A percentile compares a stretch with the other conserved stretches of the same genome.
Evolutionary conservation across 2,797 vertebrate species (phyloP).

Genomic region (Cryptoblepharus egeriae): DNA sequence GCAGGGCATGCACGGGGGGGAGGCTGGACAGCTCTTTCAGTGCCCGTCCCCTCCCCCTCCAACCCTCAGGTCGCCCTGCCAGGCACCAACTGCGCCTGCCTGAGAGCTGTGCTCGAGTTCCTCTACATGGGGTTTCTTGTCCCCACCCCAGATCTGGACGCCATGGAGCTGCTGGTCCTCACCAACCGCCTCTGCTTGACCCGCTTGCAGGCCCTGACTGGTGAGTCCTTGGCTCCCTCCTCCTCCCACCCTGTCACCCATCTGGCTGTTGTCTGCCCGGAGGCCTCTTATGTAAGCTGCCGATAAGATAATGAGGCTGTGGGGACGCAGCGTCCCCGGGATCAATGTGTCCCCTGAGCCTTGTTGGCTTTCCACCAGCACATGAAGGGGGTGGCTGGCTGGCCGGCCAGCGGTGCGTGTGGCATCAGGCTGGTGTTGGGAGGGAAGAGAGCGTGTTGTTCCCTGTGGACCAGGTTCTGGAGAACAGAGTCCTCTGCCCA

Average conservation of each 20-base stretch:
- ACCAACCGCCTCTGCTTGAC: slow-evolving; percentile 90
- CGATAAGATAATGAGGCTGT: background rate
- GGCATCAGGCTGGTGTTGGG: background rate
- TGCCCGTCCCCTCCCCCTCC: fast-evolving
- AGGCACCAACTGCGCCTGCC: slow-evolving; percentile 84
- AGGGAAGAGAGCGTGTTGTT: fast-evolving
- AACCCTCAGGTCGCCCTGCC: slow-evolving; percentile 86
- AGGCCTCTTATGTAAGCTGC: slow-evolving; percentile 14
- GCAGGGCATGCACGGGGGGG: too few relatives aligned
- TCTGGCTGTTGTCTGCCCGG: background rate
- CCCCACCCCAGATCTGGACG: slow-evolving; percentile 81
- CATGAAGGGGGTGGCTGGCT: too few relatives aligned
- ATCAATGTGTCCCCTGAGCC: background rate
- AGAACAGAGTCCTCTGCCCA: background rate
- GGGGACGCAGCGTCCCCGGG: background rate
- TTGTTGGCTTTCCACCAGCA: background rate
- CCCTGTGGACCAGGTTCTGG: too few relatives aligned
- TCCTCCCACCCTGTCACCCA: fast-evolving
- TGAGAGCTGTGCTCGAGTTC: slow-evolving; percentile 88
- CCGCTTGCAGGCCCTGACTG: slow-evolving; percentile 88
- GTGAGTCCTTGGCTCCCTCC: slow-evolving; percentile 61
- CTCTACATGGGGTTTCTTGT: slow-evolving; percentile 87
- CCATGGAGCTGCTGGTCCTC: slow-evolving; percentile 86
- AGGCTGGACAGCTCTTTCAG: background rate
- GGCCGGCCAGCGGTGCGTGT: background rate